Base-by-base conservation (phyloP, 2,113 vertebrate species). In the Micromys minutus region DNA sequence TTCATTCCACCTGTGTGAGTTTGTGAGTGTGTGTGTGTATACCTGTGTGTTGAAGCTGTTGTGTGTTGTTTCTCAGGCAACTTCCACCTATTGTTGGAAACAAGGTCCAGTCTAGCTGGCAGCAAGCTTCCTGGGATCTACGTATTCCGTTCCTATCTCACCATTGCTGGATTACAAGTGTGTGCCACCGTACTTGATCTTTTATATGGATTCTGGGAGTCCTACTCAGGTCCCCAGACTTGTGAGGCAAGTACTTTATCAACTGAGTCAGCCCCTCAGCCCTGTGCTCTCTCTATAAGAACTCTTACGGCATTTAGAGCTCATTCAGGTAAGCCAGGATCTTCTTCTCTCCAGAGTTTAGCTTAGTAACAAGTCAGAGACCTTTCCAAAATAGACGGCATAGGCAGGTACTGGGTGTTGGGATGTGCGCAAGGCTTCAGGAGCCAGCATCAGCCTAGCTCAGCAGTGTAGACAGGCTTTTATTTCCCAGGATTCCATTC, bases 341-440 rank as follows among this genome's bases (percentile, higher is more conserved):
- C 71, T 65, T 88, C 55, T 67, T 22, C 59, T 63, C 75, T 79
- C 69, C 45, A 57, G 39, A 86, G 69, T 72, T 93, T 74, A 47
- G 31, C 74, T 94, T 93, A 36, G 95, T 89, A 75, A 67, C 36
- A 45, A 42, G 74, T 26, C 26, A 69, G 63, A 89, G 91, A 55
- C 57, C 67, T 55, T 39, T 52, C 88, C 65, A 29, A 71, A 71
- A 34, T 57, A 76, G 52, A 39, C 31, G 88, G 34, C 24, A 13
- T 29, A 36, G 29, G n/a, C n/a, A n/a, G n/a, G 21, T 81, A 52
- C 93, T 74, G 63, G 72, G 65, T 3, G 0, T 9, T 1, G 15
- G 77, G 57, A 21, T 12, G 31, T 16, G 34, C 21, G 5, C 26
- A 0, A 7, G 6, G 21, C 75, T 72, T 76, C 31, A 31, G 67